Conservation (phyloP, 1,140 invertebrate species). For the Anoplolepis gracilipes region DNA sequence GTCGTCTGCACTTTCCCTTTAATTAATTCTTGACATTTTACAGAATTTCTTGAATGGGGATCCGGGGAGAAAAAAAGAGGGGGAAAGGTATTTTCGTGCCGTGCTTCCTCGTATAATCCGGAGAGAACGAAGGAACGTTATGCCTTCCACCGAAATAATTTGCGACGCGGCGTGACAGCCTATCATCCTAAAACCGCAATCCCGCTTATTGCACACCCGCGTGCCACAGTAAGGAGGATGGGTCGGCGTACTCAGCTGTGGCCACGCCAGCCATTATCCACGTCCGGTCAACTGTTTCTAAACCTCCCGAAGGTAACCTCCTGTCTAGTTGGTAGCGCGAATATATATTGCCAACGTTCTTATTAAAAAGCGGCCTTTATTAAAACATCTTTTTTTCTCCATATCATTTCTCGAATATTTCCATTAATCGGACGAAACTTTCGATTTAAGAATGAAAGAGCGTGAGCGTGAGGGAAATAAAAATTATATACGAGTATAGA, state of each 20-base stretch:
- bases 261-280: conserved; percentile 80
- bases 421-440: conserved; percentile 23
- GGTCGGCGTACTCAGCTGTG: conserved; percentile 78
- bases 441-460: conserved; percentile 18
- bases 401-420: neutral
- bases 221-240: conserved; percentile 71
- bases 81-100: neutral
- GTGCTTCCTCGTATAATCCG: conserved; percentile 46
- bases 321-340: conserved; percentile 50
- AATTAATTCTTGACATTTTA: neutral
- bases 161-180: conserved; percentile 81
- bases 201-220: conserved; percentile 80
- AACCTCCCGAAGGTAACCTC: conserved; percentile 66
- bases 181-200: conserved; percentile 83
- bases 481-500: neutral
- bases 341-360: neutral
- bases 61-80: neutral
- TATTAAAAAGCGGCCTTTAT: neutral
- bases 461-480: too few species aligned
- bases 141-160: conserved; percentile 80
- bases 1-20: neutral
- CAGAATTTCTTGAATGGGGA: neutral
- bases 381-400: neutral
- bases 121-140: conserved; percentile 52
- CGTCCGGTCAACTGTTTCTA: conserved; percentile 81